Evolutionary conservation across 2,797 vertebrate genomes (phyloP), one percentile per base, ranked within the genome.

Genomic region (Rhinoraja longicauda): DNA sequence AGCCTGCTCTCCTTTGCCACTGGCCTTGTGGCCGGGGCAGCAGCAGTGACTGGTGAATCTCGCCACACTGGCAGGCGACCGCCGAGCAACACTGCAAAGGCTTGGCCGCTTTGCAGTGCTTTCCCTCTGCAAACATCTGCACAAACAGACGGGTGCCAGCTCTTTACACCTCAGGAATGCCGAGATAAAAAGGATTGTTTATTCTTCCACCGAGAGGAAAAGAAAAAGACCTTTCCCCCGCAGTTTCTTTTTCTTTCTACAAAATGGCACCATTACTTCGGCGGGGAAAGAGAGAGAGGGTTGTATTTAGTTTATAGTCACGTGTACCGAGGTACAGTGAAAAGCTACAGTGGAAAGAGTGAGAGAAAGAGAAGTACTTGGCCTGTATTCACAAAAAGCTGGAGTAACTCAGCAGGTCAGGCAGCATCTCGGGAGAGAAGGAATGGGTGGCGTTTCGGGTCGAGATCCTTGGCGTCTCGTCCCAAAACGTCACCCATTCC

Each of bases 211-310:
- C 95, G 15, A 15, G 77, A 21, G 36, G 36, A 45, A 79, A 94
- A 95, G 96, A 95, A 64, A 64, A 95, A 94, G 95, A 95, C 95
- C 94, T 95, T 93, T 95, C 96, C 96, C 94, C 95, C 95, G 94
- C 93, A 96, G 94, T 95, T 96, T 96, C 96, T 95, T 36, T 79
- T 36, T 36, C 95, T 96, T 97, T 97, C 96, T 96, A 96, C 8
- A 79, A 97, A 97, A 97, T 97, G 95, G 96, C 96, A 97, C 96
- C 96, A 96, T 96, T 96, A 96, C 96, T 96, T 96, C 95, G 95
- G 94, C 95, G 93, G 67, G 75, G 93, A 76, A 88, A 93, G 93
- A 94, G 78, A 93, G 93, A 8, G 70, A 26, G 36, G 15, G 24
- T 45, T 45, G 45, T 45, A 2, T 45, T 2, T 45, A 45, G 45